phyloP scores from a whole-genome alignment of 2,888 invertebrate species.

The Lithophane socia region DNA sequence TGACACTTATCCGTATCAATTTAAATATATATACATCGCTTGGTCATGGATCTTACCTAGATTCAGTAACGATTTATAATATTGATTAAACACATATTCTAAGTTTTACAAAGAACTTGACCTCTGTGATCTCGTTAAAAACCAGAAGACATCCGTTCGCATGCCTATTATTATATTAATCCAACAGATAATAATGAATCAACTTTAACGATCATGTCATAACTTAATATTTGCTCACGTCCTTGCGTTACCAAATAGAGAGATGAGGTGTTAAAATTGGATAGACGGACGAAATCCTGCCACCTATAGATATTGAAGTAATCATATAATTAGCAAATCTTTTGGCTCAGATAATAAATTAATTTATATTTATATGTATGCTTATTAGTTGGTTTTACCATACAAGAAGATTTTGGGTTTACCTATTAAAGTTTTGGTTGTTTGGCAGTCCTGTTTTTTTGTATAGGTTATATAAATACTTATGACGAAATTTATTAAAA shows the following conservation, averaged over 20 bases:
- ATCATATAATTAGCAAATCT: conserved; percentile 42
- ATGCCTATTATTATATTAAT: conserved; percentile 21
- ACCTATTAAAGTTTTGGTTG: neutral
- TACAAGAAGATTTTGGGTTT: neutral
- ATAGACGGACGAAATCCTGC: conserved; percentile 19
- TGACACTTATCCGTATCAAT: neutral
- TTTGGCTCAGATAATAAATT: conserved; percentile 4
- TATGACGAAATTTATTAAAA: no score
- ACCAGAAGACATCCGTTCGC: conserved; percentile 13
- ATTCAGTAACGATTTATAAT: neutral
- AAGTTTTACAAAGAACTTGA: conserved; percentile 12
- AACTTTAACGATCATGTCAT: conserved; percentile 39
- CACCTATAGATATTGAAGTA: conserved; percentile 11
- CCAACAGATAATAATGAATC: conserved; percentile 42
- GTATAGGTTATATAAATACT: neutral
- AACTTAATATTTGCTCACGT: conserved; percentile 44
- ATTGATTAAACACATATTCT: neutral
- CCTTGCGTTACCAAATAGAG: conserved; percentile 60
- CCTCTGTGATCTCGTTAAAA: neutral
- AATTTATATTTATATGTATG: conserved; percentile 21
- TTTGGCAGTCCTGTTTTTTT: neutral
- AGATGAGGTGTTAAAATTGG: conserved; percentile 34
- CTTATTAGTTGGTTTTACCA: conserved; percentile 1
- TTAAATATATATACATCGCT: neutral
- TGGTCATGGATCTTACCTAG: neutral